phyloP scores from a whole-genome alignment of 2,888 invertebrate genomes.

The Tenthredo scrophulariae region DNA sequence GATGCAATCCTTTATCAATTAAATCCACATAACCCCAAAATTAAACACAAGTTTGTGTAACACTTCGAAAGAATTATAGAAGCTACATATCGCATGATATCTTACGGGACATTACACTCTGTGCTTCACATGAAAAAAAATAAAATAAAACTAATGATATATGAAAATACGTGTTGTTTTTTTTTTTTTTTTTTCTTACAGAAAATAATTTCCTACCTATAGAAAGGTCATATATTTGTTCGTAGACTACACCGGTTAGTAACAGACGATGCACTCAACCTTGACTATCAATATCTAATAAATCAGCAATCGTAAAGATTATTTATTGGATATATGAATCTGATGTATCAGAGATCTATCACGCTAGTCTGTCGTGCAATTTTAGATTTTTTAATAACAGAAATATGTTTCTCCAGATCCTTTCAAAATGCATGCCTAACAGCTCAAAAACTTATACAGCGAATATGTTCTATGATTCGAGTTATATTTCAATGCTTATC shows the following conservation, averaged over 20 bases:
- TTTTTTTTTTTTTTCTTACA: not conserved
- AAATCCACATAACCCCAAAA: not conserved
- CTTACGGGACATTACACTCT: not conserved
- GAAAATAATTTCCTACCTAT: not conserved
- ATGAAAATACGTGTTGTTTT: not conserved
- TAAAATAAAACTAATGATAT: not conserved
- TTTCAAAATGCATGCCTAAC: not conserved
- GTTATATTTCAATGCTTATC: not conserved
- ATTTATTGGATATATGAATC: not conserved
- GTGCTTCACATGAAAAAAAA: not conserved
- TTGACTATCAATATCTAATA: slow-evolving; percentile 21
- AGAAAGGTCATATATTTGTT: not conserved
- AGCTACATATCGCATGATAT: not conserved
- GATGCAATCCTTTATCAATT: not conserved
- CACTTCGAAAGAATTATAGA: not conserved
- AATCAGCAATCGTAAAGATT: not conserved
- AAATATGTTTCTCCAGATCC: not conserved
- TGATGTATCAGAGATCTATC: slow-evolving; percentile 26
- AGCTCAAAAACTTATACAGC: not conserved
- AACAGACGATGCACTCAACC: not conserved
- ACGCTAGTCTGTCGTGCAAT: slow-evolving; percentile 21
- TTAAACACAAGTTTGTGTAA: not conserved
- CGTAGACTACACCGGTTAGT: not conserved
- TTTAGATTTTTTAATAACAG: not conserved
- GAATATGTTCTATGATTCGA: not conserved